phyloP scores from a whole-genome alignment of 2,113 vertebrate genomes.

The Gila orcuttii region DNA sequence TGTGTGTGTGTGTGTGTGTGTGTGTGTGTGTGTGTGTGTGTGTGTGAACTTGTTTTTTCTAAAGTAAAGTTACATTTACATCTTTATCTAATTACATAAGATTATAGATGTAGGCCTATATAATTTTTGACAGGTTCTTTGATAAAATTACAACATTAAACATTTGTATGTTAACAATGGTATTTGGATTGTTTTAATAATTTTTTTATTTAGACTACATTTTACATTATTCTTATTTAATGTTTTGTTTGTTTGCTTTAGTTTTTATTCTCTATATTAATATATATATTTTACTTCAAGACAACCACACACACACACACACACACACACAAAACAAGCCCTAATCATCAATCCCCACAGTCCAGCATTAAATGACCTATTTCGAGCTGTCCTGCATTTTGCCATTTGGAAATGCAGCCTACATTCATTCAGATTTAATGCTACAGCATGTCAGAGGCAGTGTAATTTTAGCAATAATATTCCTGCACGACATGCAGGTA shows the following conservation, averaged over 20 bases:
- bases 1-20: no score
- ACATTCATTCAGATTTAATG: slow-evolving; percentile 13
- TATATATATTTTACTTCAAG: not conserved
- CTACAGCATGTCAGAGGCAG: not conserved
- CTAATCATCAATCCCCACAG: slow-evolving; percentile 29
- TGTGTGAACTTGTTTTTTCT: no score
- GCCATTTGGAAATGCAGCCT: not conserved
- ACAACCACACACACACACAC: not conserved
- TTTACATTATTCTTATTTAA: not conserved
- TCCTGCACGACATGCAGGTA: not conserved
- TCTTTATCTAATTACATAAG: no score
- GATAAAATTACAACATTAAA: no score
- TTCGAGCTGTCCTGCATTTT: slow-evolving; percentile 21
- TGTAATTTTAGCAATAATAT: slow-evolving; percentile 3
- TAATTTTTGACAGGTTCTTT: no score
- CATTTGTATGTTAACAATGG: no score
- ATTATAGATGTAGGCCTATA: no score
- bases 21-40: no score
- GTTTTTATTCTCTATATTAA: not conserved
- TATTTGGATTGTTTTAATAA: no score
- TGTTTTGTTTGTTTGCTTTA: not conserved
- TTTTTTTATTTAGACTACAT: no score
- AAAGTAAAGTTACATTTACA: no score
- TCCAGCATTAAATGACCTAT: slow-evolving; percentile 32
- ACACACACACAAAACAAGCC: not conserved